These are phyloP conservation scores for Salminus brasiliensis DNA, from an alignment of 2,113 vertebrate species.

Conservation along the genomic window DNA sequence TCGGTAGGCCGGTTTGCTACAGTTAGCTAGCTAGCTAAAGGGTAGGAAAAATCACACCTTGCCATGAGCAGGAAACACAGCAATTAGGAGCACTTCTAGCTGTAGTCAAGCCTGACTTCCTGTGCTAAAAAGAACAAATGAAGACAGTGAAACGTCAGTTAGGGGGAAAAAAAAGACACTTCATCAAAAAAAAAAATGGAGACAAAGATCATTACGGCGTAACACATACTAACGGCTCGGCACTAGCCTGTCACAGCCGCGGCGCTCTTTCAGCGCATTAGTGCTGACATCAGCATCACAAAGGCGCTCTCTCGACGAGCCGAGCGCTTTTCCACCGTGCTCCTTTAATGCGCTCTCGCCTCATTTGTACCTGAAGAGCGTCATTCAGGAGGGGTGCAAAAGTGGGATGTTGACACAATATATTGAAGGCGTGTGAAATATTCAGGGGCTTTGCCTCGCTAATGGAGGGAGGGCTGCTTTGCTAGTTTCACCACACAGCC, in stretches of 20 bases:
- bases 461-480: constrained; percentile 46
- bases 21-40: no score
- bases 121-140: constrained; percentile 41
- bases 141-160: constrained; percentile 20
- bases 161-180: constrained; percentile 14
- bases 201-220: constrained; percentile 59
- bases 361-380: constrained; percentile 55
- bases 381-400: constrained; percentile 47
- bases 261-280: constrained; percentile 44
- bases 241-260: constrained; percentile 52
- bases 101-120: constrained; percentile 36
- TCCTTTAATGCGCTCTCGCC: constrained; percentile 40
- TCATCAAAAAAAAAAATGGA: constrained; percentile 48
- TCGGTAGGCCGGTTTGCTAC: no score
- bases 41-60: no score
- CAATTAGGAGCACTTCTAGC: constrained; percentile 41
- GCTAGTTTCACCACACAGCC: constrained; percentile 43
- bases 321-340: constrained; percentile 29
- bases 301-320: constrained; percentile 40
- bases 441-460: constrained; percentile 46
- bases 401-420: constrained; percentile 59
- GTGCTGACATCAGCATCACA: constrained; percentile 54
- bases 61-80: constrained; percentile 26
- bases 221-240: constrained; percentile 55
- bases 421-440: constrained; percentile 56